A percentile compares a stretch with the other conserved stretches of the same genome.
Evolutionary conservation across 2,888 invertebrate genomes (phyloP).

Genomic region (Agrilus biguttatus): DNA sequence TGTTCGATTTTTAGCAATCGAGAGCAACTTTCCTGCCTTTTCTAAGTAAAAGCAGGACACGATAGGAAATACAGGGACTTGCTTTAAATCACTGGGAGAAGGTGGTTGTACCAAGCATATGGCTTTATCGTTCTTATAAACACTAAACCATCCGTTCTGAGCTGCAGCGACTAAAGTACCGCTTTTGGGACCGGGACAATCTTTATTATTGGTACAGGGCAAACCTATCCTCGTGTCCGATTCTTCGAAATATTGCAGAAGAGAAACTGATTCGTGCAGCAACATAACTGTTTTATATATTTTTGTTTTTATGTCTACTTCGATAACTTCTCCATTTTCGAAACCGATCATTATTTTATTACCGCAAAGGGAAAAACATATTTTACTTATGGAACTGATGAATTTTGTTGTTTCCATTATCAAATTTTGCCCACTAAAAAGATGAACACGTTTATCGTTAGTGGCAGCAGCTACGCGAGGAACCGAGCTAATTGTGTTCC

Average conservation of each 20-base stretch:
- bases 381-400: slow-evolving; percentile 14
- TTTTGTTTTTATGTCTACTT: slow-evolving; percentile 18
- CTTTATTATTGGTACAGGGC: neutral
- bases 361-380: slow-evolving; percentile 21
- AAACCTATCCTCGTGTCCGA: neutral
- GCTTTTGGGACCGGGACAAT: neutral
- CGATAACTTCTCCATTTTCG: slow-evolving; percentile 18
- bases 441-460: slow-evolving; percentile 17
- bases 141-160: slow-evolving; percentile 8
- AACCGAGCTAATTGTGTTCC: slow-evolving; percentile 9
- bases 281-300: slow-evolving; percentile 12
- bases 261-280: slow-evolving; percentile 14
- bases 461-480: slow-evolving; percentile 14
- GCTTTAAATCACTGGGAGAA: slow-evolving; percentile 1
- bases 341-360: slow-evolving; percentile 22
- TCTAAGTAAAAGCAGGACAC: slow-evolving; percentile 11
- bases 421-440: slow-evolving; percentile 17
- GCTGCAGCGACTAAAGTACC: slow-evolving; percentile 8
- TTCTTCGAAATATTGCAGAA: slow-evolving; percentile 13
- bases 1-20: slow-evolving; percentile 10
- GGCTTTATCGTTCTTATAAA: slow-evolving; percentile 5
- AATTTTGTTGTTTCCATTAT: slow-evolving; percentile 17
- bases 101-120: slow-evolving; percentile 6
- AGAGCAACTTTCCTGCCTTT: slow-evolving; percentile 5
- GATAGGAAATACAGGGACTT: slow-evolving; percentile 8